Base-by-base conservation (phyloP, 1,140 invertebrate species). In the Zaprionus tsacasi region DNA sequence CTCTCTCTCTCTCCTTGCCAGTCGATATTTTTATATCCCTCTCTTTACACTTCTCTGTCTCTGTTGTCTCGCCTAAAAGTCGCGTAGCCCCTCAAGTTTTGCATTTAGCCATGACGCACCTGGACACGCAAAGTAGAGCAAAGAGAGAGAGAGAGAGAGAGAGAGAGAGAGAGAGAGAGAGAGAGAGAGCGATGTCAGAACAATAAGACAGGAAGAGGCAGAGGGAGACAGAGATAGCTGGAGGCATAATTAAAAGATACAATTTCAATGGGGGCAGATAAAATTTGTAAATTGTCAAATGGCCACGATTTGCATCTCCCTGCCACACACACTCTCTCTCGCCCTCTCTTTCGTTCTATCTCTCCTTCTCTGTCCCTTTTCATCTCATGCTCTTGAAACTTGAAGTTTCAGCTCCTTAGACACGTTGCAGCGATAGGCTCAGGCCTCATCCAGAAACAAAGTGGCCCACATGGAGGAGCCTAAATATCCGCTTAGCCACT, bases 261-360 rank as follows among this genome's bases (percentile, higher is more conserved):
- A 68, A 70, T 75, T 75, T 75, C 69, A 71, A 76, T 68, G 35
- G 54, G 56, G 64, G 56, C 52, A 57, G 38, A 59, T 56, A 54
- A 54, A 87, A 72, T 79, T 80, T 79, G 70, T 78, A 83, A 83
- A 83, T 80, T 79, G 67, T 77, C 73, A 69, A 82, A 54, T 64
- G 71, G 52, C 65, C 45, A 17, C 75, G 77, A 87, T 87, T 83
- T 70, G 73, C 36, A 87, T 82, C 80, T 79, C 67, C 3, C 33
- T 35, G 33, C 3, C 5, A 1, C 6, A n/a, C n/a, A n/a, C n/a
- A n/a, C n/a, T n/a, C n/a, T n/a, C n/a, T n/a, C n/a, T 35, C 33
- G 3, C 13, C 38, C 38, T 30, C 2, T 12, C 17, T 40, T 12
- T 25, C 10, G 2, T 10, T 25, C 45, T 15, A 2, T 33, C 63